phyloP scores from a whole-genome alignment of 2,888 invertebrate genomes.

The Idaea straminata region DNA sequence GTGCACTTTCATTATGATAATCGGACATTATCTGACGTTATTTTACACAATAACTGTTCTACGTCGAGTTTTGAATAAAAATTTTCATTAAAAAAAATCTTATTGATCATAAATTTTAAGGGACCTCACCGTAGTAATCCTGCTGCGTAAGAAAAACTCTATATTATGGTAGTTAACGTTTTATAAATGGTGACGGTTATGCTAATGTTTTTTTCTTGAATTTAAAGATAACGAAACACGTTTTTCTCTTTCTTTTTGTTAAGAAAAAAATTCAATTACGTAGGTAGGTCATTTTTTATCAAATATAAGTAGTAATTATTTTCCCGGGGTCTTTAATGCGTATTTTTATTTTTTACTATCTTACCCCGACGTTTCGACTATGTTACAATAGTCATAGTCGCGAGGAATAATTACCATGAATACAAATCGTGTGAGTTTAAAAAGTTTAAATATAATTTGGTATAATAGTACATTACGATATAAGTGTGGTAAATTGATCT shows the following conservation, averaged over 20 bases:
- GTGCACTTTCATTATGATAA: conserved; percentile 77
- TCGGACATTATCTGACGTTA: conserved; percentile 60
- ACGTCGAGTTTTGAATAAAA: conserved; percentile 42
- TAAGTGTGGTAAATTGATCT: no score
- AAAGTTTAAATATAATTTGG: no score
- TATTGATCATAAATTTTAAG: conserved; percentile 33
- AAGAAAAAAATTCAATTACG: conserved; percentile 12
- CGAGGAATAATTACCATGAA: no score
- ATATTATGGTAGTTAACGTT: conserved; percentile 14
- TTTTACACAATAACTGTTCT: conserved; percentile 47
- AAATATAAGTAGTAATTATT: background rate
- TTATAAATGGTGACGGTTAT: conserved; percentile 28
- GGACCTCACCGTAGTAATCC: conserved; percentile 2
- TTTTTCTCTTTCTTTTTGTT: conserved; percentile 7
- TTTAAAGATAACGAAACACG: conserved; percentile 15
- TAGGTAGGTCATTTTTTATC: background rate
- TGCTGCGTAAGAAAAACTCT: background rate
- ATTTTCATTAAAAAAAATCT: conserved; percentile 35
- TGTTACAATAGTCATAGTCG: no score
- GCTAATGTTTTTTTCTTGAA: conserved; percentile 24
- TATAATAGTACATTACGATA: no score
- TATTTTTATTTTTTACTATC: no score
- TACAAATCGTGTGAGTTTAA: no score
- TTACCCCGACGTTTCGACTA: no score
- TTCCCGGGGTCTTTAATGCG: no score